Evolutionary conservation across 2,113 vertebrate genomes (phyloP).

Genomic region (Marmota monax): DNA sequence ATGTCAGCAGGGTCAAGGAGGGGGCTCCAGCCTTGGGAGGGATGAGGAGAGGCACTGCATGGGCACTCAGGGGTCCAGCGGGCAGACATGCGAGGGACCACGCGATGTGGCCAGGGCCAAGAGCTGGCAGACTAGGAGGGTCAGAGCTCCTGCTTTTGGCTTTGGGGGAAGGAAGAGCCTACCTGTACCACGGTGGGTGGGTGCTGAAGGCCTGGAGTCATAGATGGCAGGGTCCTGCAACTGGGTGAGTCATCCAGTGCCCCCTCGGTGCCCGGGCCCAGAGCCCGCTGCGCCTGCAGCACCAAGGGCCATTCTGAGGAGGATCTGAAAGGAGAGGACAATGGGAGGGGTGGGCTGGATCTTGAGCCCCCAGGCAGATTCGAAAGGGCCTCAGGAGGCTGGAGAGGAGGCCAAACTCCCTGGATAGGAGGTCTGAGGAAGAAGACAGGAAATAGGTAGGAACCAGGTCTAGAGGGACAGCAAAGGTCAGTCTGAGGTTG

Average conservation of each 20-base stretch:
- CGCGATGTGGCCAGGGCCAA: neutral
- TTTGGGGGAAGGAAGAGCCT: neutral
- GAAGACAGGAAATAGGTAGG: neutral
- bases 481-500: neutral
- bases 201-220: constrained; percentile 83
- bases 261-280: constrained; percentile 61
- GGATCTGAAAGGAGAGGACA: constrained; percentile 78
- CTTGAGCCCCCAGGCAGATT: neutral
- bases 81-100: neutral
- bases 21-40: neutral
- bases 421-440: neutral
- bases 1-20: neutral
- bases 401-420: neutral
- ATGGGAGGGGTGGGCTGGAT: constrained; percentile 20
- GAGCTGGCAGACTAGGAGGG: neutral
- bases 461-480: neutral
- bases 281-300: constrained; percentile 62
- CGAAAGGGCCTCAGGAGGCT: neutral
- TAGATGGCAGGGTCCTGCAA: constrained; percentile 72
- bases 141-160: neutral
- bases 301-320: constrained; percentile 77
- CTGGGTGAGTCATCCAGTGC: constrained; percentile 76
- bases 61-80: neutral
- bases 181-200: constrained; percentile 80
- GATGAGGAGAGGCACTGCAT: neutral